Conservation (phyloP, 2,888 invertebrate species). For the Parnassius apollo region DNA sequence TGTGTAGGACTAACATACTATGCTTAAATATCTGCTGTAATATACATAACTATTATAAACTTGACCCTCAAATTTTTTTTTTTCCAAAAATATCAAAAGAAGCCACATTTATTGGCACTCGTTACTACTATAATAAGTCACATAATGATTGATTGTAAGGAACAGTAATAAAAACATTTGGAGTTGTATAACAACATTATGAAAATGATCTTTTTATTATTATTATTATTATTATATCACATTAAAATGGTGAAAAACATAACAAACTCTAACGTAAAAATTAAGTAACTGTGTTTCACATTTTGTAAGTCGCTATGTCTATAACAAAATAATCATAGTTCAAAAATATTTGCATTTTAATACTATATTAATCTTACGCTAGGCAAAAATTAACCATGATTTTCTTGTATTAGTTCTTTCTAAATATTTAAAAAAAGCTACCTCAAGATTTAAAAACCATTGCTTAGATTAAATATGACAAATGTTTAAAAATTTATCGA, state of each 20-base stretch:
- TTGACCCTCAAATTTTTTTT: conserved; percentile 25
- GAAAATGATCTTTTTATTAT: conserved; percentile 3
- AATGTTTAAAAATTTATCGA: too few species aligned
- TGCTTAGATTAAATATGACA: background rate
- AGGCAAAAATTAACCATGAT: background rate
- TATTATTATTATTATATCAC: conserved; percentile 25
- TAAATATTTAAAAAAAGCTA: background rate
- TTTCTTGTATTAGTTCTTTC: background rate
- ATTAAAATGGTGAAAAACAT: conserved; percentile 23
- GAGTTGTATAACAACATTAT: conserved; percentile 9
- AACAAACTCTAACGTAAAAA: conserved; percentile 8
- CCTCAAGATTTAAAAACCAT: background rate
- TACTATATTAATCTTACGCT: conserved; percentile 12
- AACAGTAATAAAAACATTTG: conserved; percentile 8
- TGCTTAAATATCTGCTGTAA: background rate
- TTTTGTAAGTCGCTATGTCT: conserved; percentile 7
- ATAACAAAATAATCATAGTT: conserved; percentile 1
- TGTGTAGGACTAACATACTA: background rate
- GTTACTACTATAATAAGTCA: conserved; percentile 33
- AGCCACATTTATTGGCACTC: conserved; percentile 64
- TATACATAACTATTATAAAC: background rate
- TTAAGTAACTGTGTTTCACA: conserved; percentile 12
- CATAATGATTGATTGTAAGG: background rate
- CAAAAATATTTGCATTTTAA: conserved; percentile 1
- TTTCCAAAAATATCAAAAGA: conserved; percentile 32